Evolutionary conservation across 2,888 invertebrate species (phyloP), one percentile per base, ranked within the genome.

Genomic region (Luperina nickerlii): DNA sequence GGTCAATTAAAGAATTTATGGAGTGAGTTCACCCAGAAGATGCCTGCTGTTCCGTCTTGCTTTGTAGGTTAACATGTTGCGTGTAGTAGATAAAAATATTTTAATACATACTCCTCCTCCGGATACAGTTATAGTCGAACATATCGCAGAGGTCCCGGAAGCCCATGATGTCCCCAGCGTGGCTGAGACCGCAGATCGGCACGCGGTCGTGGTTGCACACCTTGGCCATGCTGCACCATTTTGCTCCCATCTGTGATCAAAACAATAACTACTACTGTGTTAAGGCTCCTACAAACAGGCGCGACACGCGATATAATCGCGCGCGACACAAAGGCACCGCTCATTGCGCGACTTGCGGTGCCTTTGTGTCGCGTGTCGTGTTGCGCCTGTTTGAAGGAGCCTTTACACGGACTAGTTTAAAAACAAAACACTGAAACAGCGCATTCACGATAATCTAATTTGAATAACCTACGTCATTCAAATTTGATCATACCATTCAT

Each of bases 151-250:
- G 94, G 86, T 97, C 96, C 4, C 96, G 86, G 92, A 97, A 97
- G 38, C 96, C 96, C 94, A 96, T 95, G 88, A 96, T 86, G 89
- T 97, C 96, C 0, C 96, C 96, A 0, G 96, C 95, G 88, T 96
- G 96, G 91, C 95, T 96, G 70, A 95, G 88, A 2, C 96, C 96
- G 78, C 96, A 97, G 71, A 96, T 91, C 0, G 96, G 96, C 32
- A 96, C 94, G 13, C 96, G 94, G 90, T 97, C 96, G 86, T 97
- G 96, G 91, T 96, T 96, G 91, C 96, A 97, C 7, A 94, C 94
- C 85, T 96, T 96, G 0, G 96, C 96, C 96, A 96, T 96, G 88
- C 95, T 94, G 91, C 96, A 97, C 96, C 96, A 97, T 87, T 96
- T 97, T 0, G 95, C 91, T 0, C 96, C 95, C 95, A 96, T 96